Conservation (phyloP, 2,797 vertebrate genomes). For the Simalia tracyae region DNA sequence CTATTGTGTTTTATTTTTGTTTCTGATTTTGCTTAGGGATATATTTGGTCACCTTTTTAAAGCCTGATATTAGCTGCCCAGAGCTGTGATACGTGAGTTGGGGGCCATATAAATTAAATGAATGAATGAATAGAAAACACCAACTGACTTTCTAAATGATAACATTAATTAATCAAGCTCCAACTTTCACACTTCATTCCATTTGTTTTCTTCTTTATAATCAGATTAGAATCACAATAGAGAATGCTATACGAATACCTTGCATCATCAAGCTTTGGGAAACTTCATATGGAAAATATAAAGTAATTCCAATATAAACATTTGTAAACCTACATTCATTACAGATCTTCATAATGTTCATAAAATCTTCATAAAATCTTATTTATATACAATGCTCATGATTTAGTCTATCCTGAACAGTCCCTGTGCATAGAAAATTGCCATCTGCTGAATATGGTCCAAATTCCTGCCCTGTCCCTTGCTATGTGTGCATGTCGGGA, state of each 20-base stretch:
- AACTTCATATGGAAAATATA: neutral
- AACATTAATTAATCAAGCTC: neutral
- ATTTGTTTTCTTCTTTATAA: neutral
- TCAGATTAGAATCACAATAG: neutral
- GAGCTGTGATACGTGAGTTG: neutral
- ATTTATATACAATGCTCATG: neutral
- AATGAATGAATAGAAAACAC: neutral
- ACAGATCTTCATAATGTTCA: neutral
- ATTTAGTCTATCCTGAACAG: neutral
- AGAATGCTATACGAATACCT: neutral
- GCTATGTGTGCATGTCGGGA: neutral
- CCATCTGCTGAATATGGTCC: neutral
- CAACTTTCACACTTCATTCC: neutral
- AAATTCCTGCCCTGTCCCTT: neutral
- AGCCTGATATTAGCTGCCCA: neutral
- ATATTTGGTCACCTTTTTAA: neutral
- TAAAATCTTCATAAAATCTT: too few species aligned
- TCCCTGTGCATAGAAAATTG: neutral
- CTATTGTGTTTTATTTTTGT: neutral
- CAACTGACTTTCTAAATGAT: neutral
- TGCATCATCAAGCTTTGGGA: neutral
- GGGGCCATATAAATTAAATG: neutral
- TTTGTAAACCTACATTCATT: neutral
- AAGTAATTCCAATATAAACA: neutral
- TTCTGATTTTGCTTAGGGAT: neutral